Evolutionary conservation across 2,888 invertebrate species (phyloP), one percentile per base, ranked within the genome.

Genomic region (Oxytorus armatus): DNA sequence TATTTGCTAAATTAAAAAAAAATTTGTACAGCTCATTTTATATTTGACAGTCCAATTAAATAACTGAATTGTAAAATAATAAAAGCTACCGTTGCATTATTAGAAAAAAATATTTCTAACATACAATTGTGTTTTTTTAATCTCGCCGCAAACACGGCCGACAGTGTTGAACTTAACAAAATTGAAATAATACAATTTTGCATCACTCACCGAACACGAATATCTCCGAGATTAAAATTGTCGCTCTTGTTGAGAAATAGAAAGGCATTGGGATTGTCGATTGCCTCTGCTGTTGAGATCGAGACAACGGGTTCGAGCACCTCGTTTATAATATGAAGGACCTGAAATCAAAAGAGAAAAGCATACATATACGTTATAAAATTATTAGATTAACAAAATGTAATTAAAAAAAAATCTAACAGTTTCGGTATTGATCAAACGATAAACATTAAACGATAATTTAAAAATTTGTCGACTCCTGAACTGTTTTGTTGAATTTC

Each of bases 311-410:
- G 97, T 85, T 96, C 95, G 79, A 98, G 92, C 29, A 98, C 97
- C 92, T 97, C 96, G 89, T 97, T 97, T 89, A 98, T 97, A 87
- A 97, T 95, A 92, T 98, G 97, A 85, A 98, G 93, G 14, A 97
- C 95, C 96, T 97, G 92, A 16, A 92, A 92, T 76, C 14, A 42
- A 55, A 51, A 66, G 68, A 73, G 5, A 4, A 49, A 16, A 14
- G 18, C 25, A 53, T 29, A 18, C 36, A 25, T 29, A 11, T 36
- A 5, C n/a, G 7, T 21, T 53, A 3, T 18, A 25, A 0, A 10
- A 63, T 25, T 39, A 18, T 18, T 21, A 10, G 11, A 63, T 29
- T 14, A 11, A 49, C 16, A 61, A 33, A 33, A 23, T 61, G 18
- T 11, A 44, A 0, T 21, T 2, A 18, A 18, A 33, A 11, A 7